Evolutionary conservation across 1,140 invertebrate species (phyloP), one percentile per base, ranked within the genome.

Genomic region (Formica exsecta): DNA sequence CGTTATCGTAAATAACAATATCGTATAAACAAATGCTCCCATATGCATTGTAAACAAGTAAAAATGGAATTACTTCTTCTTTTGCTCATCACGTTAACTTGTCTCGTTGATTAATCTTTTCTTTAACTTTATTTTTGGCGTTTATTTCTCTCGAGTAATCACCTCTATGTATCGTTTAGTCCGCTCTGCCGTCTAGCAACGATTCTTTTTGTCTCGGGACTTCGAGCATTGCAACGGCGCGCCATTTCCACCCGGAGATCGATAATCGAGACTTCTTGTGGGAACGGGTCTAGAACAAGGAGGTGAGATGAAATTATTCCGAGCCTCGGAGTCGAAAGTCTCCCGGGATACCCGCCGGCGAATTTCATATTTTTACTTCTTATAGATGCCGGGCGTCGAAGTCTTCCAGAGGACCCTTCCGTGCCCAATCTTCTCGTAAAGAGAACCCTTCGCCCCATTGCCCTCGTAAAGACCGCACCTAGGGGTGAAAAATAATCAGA

Each of bases 281-380:
- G 38, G 54, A 62, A n/a, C 38, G 44, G 61, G 13, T 81, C 87
- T 41, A 64, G 81, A 85, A 85, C 76, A 57, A 85, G 51, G 70
- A 83, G 65, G 54, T 54, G 80, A 85, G 75, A 79, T 62, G 79
- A 86, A 87, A 89, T 90, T 89, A 90, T 90, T 85, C 79, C 7
- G 74, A 64, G 73, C 38, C 51, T 62, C 51, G 64, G 54, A 81
- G 61, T 85, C 79, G 68, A 90, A 87, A 90, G 76, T 90, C 88
- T 64, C 88, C 3, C 25, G 85, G 73, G 89, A 79, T 71, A 87
- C 54, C 38, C 54, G 38, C 54, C 61, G 85, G 44, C 79, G 61
- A 75, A 88, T 91, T 91, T 91, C 89, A 90, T 88, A 90, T 90
- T 90, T 86, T 84, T 79, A 19, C 80, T 64, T 41, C 57, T 85